Percentiles rank a stretch among this genome's conserved stretches.
Conservation (phyloP, 2,888 invertebrate species). For the Anagyrus pseudococci region DNA sequence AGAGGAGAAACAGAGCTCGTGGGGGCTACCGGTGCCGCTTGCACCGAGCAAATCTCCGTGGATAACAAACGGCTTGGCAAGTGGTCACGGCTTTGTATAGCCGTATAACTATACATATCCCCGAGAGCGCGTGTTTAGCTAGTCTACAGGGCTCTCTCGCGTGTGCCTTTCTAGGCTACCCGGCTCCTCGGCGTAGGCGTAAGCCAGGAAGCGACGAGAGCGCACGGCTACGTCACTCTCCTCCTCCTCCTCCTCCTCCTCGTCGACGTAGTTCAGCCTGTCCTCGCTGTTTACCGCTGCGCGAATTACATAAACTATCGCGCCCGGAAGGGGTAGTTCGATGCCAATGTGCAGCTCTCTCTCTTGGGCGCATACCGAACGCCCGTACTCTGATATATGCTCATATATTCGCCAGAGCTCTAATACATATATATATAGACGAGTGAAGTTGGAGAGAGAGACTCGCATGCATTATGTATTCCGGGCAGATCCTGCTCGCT, state of each 20-base stretch:
- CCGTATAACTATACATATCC: no score
- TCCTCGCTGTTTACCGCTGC: background rate
- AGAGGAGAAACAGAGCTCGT: no score
- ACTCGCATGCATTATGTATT: constrained; percentile 31
- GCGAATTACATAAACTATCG: constrained; percentile 21
- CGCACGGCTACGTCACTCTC: constrained; percentile 1
- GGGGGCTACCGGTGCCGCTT: no score
- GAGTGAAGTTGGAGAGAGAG: no score
- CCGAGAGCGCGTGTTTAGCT: no score
- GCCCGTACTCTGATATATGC: no score
- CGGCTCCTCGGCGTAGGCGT: constrained; percentile 13
- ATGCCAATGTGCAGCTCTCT: no score
- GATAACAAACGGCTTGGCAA: constrained; percentile 21
- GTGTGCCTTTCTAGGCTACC: no score
- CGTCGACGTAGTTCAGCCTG: background rate
- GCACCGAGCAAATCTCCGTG: constrained; percentile 21
- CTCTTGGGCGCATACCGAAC: no score
- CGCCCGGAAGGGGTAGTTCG: constrained; percentile 1
- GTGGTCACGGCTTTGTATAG: background rate
- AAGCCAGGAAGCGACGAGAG: constrained; percentile 15
- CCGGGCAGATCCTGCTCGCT: constrained; percentile 17
- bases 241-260: background rate
- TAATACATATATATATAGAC: no score
- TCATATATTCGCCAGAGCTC: no score
- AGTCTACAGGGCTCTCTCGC: no score